Evolutionary conservation across 2,797 vertebrate genomes (phyloP).

Genomic region (Lithobates sylvaticus): DNA sequence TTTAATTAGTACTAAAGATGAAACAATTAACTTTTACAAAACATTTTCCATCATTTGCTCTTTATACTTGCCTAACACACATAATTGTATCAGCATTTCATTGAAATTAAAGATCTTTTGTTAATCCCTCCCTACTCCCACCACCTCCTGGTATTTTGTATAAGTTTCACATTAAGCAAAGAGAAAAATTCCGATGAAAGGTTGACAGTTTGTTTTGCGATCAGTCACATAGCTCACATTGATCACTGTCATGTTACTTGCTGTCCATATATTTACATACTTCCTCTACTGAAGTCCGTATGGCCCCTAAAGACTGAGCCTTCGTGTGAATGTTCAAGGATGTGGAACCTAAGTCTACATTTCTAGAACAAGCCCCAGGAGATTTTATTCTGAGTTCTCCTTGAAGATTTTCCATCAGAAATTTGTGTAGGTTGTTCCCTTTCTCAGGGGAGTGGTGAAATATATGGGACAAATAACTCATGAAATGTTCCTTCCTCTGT

Average conservation of each 20-base stretch:
- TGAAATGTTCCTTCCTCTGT: background rate
- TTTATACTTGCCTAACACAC: background rate
- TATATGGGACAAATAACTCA: constrained; percentile 54
- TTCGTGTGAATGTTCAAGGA: constrained; percentile 50
- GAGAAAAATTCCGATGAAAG: constrained; percentile 1
- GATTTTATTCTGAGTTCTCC: constrained; percentile 43
- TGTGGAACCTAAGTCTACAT: constrained; percentile 52
- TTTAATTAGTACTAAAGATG: background rate
- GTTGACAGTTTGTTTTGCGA: constrained; percentile 7
- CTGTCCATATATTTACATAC: constrained; percentile 17
- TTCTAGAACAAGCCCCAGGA: constrained; percentile 55
- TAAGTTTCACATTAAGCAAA: background rate
- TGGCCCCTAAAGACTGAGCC: constrained; percentile 31
- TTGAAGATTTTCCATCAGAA: constrained; percentile 58
- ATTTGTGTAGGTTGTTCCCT: constrained; percentile 47
- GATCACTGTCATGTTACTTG: constrained; percentile 6
- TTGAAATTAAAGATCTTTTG: background rate
- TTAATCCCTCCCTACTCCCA: background rate
- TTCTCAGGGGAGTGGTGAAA: constrained; percentile 43
- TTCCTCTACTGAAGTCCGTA: background rate
- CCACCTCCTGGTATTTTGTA: background rate
- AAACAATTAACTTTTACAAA: constrained; percentile 3
- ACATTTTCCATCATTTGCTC: background rate
- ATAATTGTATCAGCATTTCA: background rate
- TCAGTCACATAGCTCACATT: background rate